A percentile compares a stretch with the other conserved stretches of the same genome.
Evolutionary conservation across 2,888 invertebrate species (phyloP).

Genomic region (Drosophila lutescens): DNA sequence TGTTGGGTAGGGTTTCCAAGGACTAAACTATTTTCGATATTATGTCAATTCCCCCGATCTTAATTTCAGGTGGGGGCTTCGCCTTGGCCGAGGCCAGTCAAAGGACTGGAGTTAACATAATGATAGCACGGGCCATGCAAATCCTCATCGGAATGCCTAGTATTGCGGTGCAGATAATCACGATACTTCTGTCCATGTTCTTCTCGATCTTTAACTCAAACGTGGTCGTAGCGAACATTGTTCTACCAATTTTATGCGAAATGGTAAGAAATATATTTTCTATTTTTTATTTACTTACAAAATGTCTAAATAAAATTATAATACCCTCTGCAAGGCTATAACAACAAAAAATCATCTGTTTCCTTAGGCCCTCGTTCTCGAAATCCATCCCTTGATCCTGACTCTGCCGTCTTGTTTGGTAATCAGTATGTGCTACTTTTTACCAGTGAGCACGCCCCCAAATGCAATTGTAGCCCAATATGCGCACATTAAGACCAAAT

Average conservation of each 20-base stretch:
- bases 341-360: neutral
- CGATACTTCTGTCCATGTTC: slow-evolving; percentile 86
- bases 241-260: slow-evolving; percentile 91
- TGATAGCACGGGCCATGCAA: slow-evolving; percentile 87
- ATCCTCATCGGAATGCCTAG: slow-evolving; percentile 86
- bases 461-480: slow-evolving; percentile 95
- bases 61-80: slow-evolving; percentile 89
- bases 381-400: slow-evolving; percentile 92
- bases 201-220: slow-evolving; percentile 91
- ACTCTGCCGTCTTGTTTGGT: slow-evolving; percentile 94
- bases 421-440: slow-evolving; percentile 94
- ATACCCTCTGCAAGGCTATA: no score
- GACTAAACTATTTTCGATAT: neutral
- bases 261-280: slow-evolving; percentile 84
- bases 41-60: neutral
- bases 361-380: slow-evolving; percentile 87
- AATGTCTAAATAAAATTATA: no score
- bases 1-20: slow-evolving; percentile 87
- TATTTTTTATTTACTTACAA: no score
- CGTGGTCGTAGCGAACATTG: slow-evolving; percentile 93
- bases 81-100: slow-evolving; percentile 36
- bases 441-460: slow-evolving; percentile 97
- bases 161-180: slow-evolving; percentile 86
- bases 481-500: slow-evolving; percentile 90
- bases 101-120: slow-evolving; percentile 1